phyloP scores from a whole-genome alignment of 2,113 vertebrate genomes.

The Dasyprocta punctata region DNA sequence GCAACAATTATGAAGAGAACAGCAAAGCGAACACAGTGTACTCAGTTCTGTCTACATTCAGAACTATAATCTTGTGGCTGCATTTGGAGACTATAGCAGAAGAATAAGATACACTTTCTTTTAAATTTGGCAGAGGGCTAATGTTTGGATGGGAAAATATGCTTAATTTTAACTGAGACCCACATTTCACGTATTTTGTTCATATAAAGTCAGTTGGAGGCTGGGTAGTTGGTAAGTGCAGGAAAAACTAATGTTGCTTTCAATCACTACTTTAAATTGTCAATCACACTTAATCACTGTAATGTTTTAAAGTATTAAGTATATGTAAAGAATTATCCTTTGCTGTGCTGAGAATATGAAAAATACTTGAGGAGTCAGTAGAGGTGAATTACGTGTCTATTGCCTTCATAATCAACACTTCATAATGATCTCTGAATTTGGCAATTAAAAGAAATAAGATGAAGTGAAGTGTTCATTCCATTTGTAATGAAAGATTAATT shows the following conservation, averaged over 20 bases:
- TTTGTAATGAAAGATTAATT: not conserved
- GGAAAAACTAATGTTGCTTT: not conserved
- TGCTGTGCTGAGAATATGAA: not conserved
- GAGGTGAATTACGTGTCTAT: not conserved
- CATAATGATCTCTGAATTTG: not conserved
- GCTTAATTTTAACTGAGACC: conserved; percentile 68
- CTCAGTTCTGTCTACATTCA: conserved; percentile 82
- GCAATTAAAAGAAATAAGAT: conserved; percentile 5
- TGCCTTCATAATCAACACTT: conserved; percentile 27
- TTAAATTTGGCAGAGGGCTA: conserved; percentile 73
- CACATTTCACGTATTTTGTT: not conserved
- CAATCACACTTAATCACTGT: not conserved
- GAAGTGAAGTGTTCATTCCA: not conserved
- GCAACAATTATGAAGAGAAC: conserved; percentile 79
- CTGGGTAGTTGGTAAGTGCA: not conserved
- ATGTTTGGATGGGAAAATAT: conserved; percentile 75
- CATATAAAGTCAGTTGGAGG: not conserved
- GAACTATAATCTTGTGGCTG: conserved; percentile 83
- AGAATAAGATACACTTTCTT: conserved; percentile 80
- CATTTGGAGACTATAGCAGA: conserved; percentile 78
- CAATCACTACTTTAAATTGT: not conserved
- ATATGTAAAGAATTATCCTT: not conserved
- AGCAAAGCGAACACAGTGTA: conserved; percentile 84
- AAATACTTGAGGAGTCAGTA: not conserved
- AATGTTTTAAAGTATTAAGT: not conserved